Base-by-base conservation (phyloP, 2,113 vertebrate genomes). In the Saccopteryx leptura region DNA sequence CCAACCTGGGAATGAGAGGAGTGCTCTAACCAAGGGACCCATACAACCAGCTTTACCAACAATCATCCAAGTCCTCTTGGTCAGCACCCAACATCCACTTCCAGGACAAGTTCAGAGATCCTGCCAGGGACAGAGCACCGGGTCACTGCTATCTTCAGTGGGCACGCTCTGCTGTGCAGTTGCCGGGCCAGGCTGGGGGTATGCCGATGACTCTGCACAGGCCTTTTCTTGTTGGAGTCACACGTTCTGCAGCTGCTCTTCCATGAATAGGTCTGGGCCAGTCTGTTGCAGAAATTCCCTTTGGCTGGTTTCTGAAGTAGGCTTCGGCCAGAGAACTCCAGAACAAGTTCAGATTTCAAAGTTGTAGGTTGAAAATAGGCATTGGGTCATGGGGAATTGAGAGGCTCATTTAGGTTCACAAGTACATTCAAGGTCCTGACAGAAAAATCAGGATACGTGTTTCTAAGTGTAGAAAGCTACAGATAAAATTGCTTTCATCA, bases 401-500 rank as follows among this genome's bases (percentile, higher is more conserved):
- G 72, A 84, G 11, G 7, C 19, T 84, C 39, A 24, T 71, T 88
- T 69, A 56, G 26, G 85, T 50, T 80, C 63, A 60, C 39, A 72
- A 93, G 31, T 66, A 13, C 18, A 61, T 56, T 56, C 28, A 75
- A 74, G 74, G 9, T 76, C 69, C 56, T 31, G 6, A 76, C 56
- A 52, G 21, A 60, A 78, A 78, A 56, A 11, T 56, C 23, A 3
- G n/a, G 48, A 78, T 33, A 17, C 18, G 46, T 60, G 56, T 33
- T 19, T 79, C 66, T 75, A 83, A 65, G 80, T 12, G 14, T 54
- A 54, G 54, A 52, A 26, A 9, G 89, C 33, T 65, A 24, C 28
- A 66, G 28, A 82, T 56, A 65, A 91, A 94, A 79, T 48, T 69
- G 12, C 9, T 96, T 56, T 95, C 24, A 84, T 33, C 48, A 28